Evolutionary conservation across 2,797 vertebrate species (phyloP).

Genomic region (Sus cebifrons): DNA sequence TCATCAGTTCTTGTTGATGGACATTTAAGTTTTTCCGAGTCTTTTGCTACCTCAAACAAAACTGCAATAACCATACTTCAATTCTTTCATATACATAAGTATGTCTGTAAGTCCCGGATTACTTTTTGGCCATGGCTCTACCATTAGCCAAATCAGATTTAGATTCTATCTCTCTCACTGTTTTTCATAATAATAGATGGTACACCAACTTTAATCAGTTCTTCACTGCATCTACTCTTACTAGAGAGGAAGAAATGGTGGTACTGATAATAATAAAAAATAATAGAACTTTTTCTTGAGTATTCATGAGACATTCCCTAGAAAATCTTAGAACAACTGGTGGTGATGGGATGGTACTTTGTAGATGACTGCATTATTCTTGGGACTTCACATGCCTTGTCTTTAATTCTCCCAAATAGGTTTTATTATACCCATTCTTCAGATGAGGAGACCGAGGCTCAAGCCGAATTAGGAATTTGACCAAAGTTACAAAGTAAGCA

Average conservation of each 20-base stretch:
- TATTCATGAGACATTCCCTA: background rate
- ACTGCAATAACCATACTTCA: background rate
- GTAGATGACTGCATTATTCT: background rate
- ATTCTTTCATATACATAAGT: background rate
- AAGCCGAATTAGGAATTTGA: slow-evolving; percentile 15
- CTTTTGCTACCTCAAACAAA: background rate
- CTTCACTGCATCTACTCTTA: background rate
- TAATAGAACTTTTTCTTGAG: background rate
- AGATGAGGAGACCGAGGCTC: background rate
- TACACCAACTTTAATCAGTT: background rate
- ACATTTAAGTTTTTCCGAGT: background rate
- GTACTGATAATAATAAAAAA: background rate
- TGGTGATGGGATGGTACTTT: background rate
- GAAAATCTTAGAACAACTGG: slow-evolving; percentile 1
- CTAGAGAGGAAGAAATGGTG: background rate
- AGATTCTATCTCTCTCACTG: background rate
- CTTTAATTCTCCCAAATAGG: slow-evolving; percentile 4
- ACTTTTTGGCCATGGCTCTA: background rate
- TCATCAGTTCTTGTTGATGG: background rate
- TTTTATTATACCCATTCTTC: background rate
- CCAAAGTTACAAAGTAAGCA: background rate
- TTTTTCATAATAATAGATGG: background rate
- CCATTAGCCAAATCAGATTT: background rate
- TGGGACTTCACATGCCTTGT: background rate
- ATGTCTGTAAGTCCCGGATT: background rate